Evolutionary conservation across 2,888 invertebrate species (phyloP), one percentile per base, ranked within the genome.

Genomic region (Eurytoma californica): DNA sequence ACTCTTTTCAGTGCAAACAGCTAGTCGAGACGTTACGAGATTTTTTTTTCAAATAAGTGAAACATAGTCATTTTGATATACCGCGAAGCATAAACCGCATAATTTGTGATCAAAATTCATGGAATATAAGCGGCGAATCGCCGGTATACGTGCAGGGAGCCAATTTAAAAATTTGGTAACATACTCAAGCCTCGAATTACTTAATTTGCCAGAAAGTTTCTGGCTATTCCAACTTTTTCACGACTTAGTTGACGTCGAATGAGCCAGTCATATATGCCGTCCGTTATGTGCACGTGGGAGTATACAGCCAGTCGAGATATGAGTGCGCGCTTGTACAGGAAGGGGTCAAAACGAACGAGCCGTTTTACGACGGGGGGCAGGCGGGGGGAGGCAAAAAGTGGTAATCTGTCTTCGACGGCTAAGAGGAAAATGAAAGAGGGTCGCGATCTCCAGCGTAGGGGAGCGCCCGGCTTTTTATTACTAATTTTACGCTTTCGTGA

Each of bases 361-460:
- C 80, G 83, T 69, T 83, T 84, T 84, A 84, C 82, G 85, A 83
- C 84, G 80, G 14, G 39, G 20, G 47, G 20, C 39, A 39, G 53
- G 53, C 28, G n/a, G 30, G 49, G 55, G 58, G 49, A 51, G 69
- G 30, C n/a, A 75, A 67, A 63, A 69, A 76, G 76, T 69, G 63
- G 69, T 61, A 76, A 76, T 76, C 76, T 63, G 69, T 61, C 69
- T 63, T 14, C 24, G 39, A 24, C 39, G 53, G 76, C 76, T 76
- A 69, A 63, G 69, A 76, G 63, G 68, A 69, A 76, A 69, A 69
- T 51, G 69, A 63, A 69, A 63, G 63, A 3, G 60, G 69, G 63
- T 69, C 39, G 74, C 63, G 47, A 39, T 39, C 39, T 30, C 39
- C 9, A 14, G 47, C n/a, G 39, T 28, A 30, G 61, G 55, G 39